Base-by-base conservation (phyloP, 2,797 vertebrate species). In the Urosaurus nigricauda region DNA sequence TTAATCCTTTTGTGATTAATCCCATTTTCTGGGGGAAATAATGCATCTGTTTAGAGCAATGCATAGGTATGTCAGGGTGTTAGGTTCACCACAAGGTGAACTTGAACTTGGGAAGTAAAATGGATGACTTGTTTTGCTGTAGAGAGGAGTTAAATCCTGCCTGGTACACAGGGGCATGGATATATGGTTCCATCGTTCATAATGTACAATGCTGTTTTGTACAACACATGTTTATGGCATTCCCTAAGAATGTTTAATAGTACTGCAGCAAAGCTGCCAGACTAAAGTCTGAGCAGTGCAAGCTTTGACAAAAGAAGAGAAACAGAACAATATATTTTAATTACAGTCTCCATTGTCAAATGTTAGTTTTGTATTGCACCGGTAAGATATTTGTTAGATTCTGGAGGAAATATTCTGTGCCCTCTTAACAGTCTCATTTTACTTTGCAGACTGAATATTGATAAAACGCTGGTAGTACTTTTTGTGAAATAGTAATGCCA, bases 231-330 rank as follows among this genome's bases (percentile, higher is more conserved):
- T 84, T 87, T 91, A 37, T 68, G 17, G 32, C 16, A 60, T 77
- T 90, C 90, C 86, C 79, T 93, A 88, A 80, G 51, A 73, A 51
- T 90, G 90, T 94, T 87, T 47, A 82, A 87, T 79, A 89, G 94
- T 88, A 47, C 92, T 90, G 68, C 81, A 93, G 90, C 90, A 94
- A 93, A 91, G 65, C 84, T 83, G 89, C 91, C 84, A 90, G 71
- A 79, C 21, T 43, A 87, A 91, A 90, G 92, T 92, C 68, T 93
- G 92, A 95, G 92, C 75, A 90, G 70, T 92, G 84, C 35, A 93
- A n/a, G 85, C 91, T 92, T 89, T 92, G 90, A 86, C 80, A 78
- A 92, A 94, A 89, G 80, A 73, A 43, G 89, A 88, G 73, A 86
- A 92, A 89, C 56, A 87, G 7, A 82, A 24, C 70, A 89, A 91